Evolutionary conservation across 2,113 vertebrate species (phyloP).

Genomic region (Hemichromis elongatus): DNA sequence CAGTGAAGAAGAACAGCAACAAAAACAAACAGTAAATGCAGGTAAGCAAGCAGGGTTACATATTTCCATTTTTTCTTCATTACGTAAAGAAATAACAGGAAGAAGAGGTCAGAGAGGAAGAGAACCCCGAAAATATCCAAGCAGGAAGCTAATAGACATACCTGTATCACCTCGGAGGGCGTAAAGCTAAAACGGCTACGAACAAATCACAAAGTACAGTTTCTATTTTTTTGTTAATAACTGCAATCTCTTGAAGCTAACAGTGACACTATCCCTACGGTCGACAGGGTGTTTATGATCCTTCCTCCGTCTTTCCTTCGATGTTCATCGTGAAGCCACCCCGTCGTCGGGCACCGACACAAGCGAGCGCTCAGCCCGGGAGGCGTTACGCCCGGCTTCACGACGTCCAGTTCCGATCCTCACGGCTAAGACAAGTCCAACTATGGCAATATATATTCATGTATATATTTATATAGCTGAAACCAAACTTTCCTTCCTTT

Average conservation of each 20-base stretch:
- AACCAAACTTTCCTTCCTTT: background rate
- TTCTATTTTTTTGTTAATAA: constrained; percentile 51
- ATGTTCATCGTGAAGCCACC: background rate
- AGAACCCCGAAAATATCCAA: constrained; percentile 70
- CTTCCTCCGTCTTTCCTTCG: background rate
- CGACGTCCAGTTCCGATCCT: background rate
- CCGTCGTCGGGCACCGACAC: background rate
- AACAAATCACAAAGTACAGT: constrained; percentile 77
- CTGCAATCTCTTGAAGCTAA: constrained; percentile 71
- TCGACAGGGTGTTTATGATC: background rate
- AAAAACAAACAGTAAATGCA: constrained; percentile 52
- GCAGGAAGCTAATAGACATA: constrained; percentile 66
- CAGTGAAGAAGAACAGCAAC: constrained; percentile 62
- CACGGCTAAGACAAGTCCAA: constrained; percentile 10
- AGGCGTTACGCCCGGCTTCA: background rate
- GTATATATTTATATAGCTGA: constrained; percentile 45
- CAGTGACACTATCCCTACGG: constrained; percentile 54
- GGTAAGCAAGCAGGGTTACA: constrained; percentile 74
- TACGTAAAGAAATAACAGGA: constrained; percentile 42
- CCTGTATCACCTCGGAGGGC: constrained; percentile 39
- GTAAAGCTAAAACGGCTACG: constrained; percentile 74
- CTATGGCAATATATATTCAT: constrained; percentile 31
- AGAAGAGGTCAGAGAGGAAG: constrained; percentile 23
- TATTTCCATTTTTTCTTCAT: constrained; percentile 14
- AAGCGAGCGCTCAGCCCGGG: background rate